phyloP scores from a whole-genome alignment of 1,140 invertebrate genomes.

The Babylonia areolata region DNA sequence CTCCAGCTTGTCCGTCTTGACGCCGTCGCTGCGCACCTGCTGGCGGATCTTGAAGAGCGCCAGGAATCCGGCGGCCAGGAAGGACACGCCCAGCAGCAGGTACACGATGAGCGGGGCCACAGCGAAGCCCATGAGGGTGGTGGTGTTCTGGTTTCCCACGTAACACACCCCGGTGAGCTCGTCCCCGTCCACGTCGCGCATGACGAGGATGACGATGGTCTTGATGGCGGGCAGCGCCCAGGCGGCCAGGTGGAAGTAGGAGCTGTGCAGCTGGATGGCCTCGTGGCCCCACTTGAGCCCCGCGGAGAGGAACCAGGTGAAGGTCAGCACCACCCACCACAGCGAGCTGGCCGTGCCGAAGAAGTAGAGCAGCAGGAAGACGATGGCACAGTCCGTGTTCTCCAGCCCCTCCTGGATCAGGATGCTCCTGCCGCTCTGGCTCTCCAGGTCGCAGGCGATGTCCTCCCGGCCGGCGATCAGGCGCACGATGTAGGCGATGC shows the following conservation, averaged over 20 bases:
- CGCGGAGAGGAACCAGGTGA: conserved; percentile 89
- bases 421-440: conserved; percentile 62
- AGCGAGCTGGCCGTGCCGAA: conserved; percentile 90
- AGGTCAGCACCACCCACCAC: conserved; percentile 89
- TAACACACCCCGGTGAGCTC: conserved; percentile 92
- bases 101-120: conserved; percentile 78
- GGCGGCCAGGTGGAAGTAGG: conserved; percentile 87
- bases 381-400: conserved; percentile 88
- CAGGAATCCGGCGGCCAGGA: conserved; percentile 79
- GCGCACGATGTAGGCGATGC: conserved; percentile 91
- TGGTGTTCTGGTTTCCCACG: conserved; percentile 90
- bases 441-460: conserved; percentile 77
- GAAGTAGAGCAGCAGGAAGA: conserved; percentile 92
- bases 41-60: conserved; percentile 77
- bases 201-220: conserved; percentile 92
- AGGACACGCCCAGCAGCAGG: conserved; percentile 75
- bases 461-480: conserved; percentile 82
- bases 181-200: conserved; percentile 83
- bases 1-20: conserved; percentile 74
- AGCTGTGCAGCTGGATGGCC: conserved; percentile 87
- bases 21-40: conserved; percentile 85
- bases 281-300: conserved; percentile 93
- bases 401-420: conserved; percentile 86
- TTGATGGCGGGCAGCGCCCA: conserved; percentile 91
- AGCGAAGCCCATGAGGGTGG: conserved; percentile 80